phyloP scores from a whole-genome alignment of 2,888 invertebrate genomes.

The Eretmocerus hayati region DNA sequence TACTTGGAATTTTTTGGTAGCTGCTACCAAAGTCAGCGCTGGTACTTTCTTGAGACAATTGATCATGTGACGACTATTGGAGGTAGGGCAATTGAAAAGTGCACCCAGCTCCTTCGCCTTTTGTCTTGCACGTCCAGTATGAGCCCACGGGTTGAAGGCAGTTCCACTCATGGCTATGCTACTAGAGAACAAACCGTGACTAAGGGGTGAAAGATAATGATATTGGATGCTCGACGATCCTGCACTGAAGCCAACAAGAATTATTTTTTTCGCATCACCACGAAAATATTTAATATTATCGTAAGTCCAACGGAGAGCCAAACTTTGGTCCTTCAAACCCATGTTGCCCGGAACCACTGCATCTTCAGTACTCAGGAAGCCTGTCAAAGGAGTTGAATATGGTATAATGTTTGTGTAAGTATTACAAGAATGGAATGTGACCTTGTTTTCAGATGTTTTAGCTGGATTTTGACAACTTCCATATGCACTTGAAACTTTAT shows the following conservation, averaged over 20 bases:
- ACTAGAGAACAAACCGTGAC: slow-evolving; percentile 1
- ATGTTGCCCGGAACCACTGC: slow-evolving; percentile 3
- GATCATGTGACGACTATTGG: not conserved
- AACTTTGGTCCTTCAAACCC: slow-evolving; percentile 8
- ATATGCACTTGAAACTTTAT: no score
- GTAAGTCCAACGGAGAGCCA: slow-evolving; percentile 1
- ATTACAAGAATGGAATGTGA: no score
- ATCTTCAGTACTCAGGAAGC: slow-evolving; percentile 7
- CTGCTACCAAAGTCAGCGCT: not conserved
- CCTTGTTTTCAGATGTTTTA: no score
- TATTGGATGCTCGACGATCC: slow-evolving; percentile 8
- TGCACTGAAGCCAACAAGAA: slow-evolving; percentile 3
- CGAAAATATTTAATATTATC: slow-evolving; percentile 1
- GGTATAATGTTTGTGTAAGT: no score
- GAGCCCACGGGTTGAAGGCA: slow-evolving; percentile 5
- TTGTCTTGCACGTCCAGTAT: not conserved
- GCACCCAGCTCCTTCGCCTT: not conserved
- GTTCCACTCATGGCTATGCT: slow-evolving; percentile 6
- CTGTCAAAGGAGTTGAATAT: no score
- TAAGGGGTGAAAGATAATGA: slow-evolving; percentile 4
- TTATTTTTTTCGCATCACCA: not conserved
- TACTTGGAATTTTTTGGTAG: slow-evolving; percentile 6
- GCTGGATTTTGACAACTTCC: no score
- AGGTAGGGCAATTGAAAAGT: not conserved
- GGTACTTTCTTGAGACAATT: slow-evolving; percentile 6